A percentile compares a stretch with the other conserved stretches of the same genome.
These are phyloP conservation scores for Scrobipalpa atriplicella DNA, from an alignment of 2,888 invertebrate species.

Conservation along the genomic window DNA sequence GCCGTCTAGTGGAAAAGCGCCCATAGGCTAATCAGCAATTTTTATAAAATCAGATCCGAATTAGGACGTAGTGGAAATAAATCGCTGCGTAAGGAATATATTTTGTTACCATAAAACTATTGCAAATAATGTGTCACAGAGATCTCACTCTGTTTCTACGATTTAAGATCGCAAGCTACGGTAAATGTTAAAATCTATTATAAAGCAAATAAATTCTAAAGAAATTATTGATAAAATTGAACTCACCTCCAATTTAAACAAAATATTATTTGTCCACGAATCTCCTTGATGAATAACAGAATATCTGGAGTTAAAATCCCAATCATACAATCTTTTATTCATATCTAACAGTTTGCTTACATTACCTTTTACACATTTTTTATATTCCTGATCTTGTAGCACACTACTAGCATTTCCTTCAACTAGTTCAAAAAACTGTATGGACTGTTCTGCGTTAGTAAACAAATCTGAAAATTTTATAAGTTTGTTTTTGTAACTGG, in stretches of 20 bases:
- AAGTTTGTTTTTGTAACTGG: background rate
- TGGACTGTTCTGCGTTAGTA: background rate
- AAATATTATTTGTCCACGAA: constrained; percentile 44
- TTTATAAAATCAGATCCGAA: too few relatives aligned
- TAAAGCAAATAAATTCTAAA: too few relatives aligned
- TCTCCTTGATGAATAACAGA: constrained; percentile 43
- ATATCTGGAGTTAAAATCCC: constrained; percentile 33
- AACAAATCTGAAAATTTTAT: background rate
- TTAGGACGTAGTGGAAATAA: too few relatives aligned
- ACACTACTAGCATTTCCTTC: background rate
- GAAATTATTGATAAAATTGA: too few relatives aligned
- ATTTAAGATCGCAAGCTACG: too few relatives aligned
- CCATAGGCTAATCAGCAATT: too few relatives aligned
- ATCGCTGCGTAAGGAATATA: too few relatives aligned
- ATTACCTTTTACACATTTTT: background rate
- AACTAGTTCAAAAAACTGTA: background rate
- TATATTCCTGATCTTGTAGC: background rate
- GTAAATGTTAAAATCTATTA: too few relatives aligned
- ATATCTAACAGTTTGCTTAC: background rate
- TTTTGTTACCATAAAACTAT: too few relatives aligned
- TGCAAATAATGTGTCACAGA: too few relatives aligned
- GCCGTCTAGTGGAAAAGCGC: too few relatives aligned
- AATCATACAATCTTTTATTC: background rate
- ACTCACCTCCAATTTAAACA: constrained; percentile 40
- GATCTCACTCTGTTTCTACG: too few relatives aligned